A percentile compares a stretch with the other conserved stretches of the same genome.
These are phyloP conservation scores for Vanessa tameamea DNA, from an alignment of 1,140 invertebrate genomes.

Conservation along the genomic window DNA sequence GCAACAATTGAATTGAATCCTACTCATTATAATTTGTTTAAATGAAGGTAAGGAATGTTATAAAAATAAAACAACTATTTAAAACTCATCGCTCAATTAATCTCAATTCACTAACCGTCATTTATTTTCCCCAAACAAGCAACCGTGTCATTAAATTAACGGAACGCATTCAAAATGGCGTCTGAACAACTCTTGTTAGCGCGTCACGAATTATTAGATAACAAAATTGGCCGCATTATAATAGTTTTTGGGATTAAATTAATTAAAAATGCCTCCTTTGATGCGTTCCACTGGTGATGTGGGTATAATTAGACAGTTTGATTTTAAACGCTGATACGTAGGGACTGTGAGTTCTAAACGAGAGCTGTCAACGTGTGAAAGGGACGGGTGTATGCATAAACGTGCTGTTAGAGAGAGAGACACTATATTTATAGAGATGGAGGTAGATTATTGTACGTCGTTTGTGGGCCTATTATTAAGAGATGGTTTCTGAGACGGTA, in stretches of 20 bases:
- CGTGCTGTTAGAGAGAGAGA: conserved; percentile 47
- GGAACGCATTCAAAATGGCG: conserved; percentile 67
- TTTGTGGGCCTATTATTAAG: conserved; percentile 75
- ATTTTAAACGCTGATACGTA: conserved; percentile 69
- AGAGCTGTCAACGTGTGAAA: conserved; percentile 72
- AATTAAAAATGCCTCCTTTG: conserved; percentile 76
- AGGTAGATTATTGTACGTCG: conserved; percentile 62
- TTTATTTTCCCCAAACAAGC: conserved; percentile 46
- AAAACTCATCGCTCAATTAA: conserved; percentile 49
- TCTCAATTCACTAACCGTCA: conserved; percentile 54
- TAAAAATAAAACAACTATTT: conserved; percentile 18
- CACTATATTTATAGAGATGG: conserved; percentile 55
- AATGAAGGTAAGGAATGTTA: not conserved
- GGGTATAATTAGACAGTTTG: conserved; percentile 79
- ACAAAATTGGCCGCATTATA: conserved; percentile 76
- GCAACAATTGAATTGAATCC: conserved; percentile 20
- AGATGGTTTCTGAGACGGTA: conserved; percentile 65
- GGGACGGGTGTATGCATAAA: conserved; percentile 40
- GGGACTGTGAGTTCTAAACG: conserved; percentile 46
- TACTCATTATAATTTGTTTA: conserved; percentile 1
- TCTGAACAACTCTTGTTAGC: conserved; percentile 61
- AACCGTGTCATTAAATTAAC: conserved; percentile 71
- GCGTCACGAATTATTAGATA: conserved; percentile 75
- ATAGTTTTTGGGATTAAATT: conserved; percentile 78
- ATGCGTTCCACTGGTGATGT: conserved; percentile 66